phyloP scores from a whole-genome alignment of 1,140 invertebrate species.

The Caenorhabditis latens region DNA sequence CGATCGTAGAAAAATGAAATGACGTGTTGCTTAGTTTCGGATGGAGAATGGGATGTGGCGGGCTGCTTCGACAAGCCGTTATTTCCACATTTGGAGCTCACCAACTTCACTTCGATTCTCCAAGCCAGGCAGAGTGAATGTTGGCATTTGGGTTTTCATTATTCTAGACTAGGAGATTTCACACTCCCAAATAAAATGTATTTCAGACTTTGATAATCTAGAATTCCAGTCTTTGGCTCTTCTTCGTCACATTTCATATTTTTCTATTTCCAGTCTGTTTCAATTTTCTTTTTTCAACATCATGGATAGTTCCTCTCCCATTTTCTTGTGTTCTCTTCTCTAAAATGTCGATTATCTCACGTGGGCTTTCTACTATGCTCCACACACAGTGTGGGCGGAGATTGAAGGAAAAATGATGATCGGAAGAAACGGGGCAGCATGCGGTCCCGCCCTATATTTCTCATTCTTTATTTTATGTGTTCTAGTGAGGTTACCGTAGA shows the following conservation, averaged over 20 bases:
- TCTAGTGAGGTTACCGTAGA: not conserved
- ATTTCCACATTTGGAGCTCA: too few species aligned
- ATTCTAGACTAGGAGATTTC: not conserved
- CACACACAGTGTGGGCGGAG: constrained; percentile 16
- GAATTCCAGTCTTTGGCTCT: not conserved
- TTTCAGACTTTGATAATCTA: not conserved
- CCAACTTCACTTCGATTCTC: too few species aligned
- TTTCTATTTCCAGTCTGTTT: not conserved
- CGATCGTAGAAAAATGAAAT: too few species aligned
- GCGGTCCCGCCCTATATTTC: too few species aligned
- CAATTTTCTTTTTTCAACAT: not conserved
- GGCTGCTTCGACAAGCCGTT: too few species aligned
- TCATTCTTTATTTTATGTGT: not conserved
- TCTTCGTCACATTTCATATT: not conserved
- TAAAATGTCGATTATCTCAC: not conserved
- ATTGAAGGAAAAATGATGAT: constrained; percentile 38
- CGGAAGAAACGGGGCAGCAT: not conserved
- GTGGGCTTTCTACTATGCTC: not conserved
- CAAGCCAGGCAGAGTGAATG: too few species aligned
- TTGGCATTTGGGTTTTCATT: too few species aligned
- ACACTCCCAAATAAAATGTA: not conserved
- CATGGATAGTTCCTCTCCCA: too few species aligned
- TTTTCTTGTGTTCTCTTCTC: not conserved
- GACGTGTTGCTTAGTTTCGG: too few species aligned
- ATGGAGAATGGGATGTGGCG: too few species aligned